Base-by-base conservation (phyloP, 2,113 vertebrate species). In the Colinus virginianus region DNA sequence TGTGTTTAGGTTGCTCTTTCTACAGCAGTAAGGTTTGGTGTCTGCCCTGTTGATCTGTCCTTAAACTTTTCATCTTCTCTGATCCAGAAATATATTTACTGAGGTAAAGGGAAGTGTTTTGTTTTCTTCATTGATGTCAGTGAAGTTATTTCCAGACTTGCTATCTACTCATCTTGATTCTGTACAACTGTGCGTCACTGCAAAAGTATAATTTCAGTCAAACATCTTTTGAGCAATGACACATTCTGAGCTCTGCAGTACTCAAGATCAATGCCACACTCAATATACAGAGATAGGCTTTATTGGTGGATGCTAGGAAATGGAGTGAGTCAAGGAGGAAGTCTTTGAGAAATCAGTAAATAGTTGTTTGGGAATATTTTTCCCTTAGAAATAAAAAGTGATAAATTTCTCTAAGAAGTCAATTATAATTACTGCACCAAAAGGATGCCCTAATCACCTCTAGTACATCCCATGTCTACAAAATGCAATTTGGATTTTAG, bases 401-500 rank as follows among this genome's bases (percentile, higher is more conserved):
- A 36, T 46, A 46, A 43, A 53, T 30, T 87, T 87, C 56, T 87
- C 17, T 71, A 42, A 30, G 15, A 70, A 61, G 48, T 71, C 62
- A 93, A 76, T 84, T 90, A 32, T 76, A 94, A 90, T 49, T 64
- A 49, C 30, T 92, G 42, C 30, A 78, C 53, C 11, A 61, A 92
- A 82, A 78, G 2, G 19, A 78, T 22, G 18, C 21, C 42, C 36
- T 92, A 76, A 84, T 94, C 77, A 66, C 78, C 62, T 93, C 66
- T 82, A 95, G 87, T 84, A 55, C 45, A 67, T 90, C 18, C 58
- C 43, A 17, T 68, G 28, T 75, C 87, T 90, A 76, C 40, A 32
- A 84, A 93, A 69, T 53, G 28, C 28, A 74, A 67, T 83, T 70
- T 80, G 68, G 90, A 77, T 94, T 84, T 80, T 92, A 85, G 67